phyloP scores from a whole-genome alignment of 2,113 vertebrate species.

The Marcusenius ussheri region DNA sequence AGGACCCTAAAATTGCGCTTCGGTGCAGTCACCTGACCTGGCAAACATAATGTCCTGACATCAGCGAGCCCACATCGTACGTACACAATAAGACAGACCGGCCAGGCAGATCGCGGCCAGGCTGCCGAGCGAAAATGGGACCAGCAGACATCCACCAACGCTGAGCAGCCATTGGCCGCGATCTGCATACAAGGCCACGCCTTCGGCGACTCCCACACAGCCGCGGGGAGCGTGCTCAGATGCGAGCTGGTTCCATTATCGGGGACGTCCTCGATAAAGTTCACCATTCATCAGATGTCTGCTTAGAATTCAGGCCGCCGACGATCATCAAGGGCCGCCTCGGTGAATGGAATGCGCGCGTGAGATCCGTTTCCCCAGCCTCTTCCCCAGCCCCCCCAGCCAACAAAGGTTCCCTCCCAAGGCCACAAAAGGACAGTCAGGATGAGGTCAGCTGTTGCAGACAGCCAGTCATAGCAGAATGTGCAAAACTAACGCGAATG shows the following conservation, averaged over 20 bases:
- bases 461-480: not conserved
- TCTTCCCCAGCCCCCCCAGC: not conserved
- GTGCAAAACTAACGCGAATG: not conserved
- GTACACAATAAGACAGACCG: not conserved
- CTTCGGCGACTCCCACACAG: not conserved
- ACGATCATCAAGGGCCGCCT: not conserved
- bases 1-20: not conserved
- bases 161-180: not conserved
- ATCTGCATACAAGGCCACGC: not conserved
- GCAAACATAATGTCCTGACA: not conserved
- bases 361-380: not conserved
- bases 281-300: constrained; percentile 6
- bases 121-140: not conserved
- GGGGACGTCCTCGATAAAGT: not conserved
- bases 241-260: not conserved
- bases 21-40: not conserved
- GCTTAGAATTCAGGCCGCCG: not conserved
- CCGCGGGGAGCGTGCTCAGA: not conserved
- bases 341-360: not conserved
- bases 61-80: not conserved
- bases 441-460: not conserved
- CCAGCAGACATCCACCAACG: not conserved
- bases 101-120: not conserved
- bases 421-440: not conserved
- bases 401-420: not conserved